Evolutionary conservation across 2,888 invertebrate species (phyloP).

Genomic region (Polyommatus iphigenia): DNA sequence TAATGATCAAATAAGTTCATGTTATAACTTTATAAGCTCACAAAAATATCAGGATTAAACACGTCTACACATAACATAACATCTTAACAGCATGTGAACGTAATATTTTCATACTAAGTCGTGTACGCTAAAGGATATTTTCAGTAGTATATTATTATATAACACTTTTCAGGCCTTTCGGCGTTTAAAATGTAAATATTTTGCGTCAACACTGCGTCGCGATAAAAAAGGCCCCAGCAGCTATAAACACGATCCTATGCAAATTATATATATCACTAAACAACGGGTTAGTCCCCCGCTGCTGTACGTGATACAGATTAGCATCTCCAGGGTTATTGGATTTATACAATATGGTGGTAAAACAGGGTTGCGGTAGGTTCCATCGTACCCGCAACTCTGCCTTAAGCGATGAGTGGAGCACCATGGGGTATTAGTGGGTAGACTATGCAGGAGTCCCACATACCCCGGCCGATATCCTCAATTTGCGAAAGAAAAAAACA

Average conservation of each 20-base stretch:
- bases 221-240: constrained; percentile 18
- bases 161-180: not conserved
- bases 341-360: not conserved
- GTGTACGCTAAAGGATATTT: not conserved
- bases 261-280: constrained; percentile 27
- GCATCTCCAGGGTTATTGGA: not conserved
- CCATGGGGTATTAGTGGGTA: too few species aligned
- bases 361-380: too few species aligned
- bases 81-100: not conserved
- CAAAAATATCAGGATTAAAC: too few species aligned
- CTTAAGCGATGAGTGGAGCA: too few species aligned
- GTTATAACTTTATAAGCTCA: too few species aligned
- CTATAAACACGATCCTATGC: constrained; percentile 26
- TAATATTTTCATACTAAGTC: not conserved
- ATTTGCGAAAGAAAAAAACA: too few species aligned
- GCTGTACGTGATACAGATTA: constrained; percentile 4
- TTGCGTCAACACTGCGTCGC: constrained; percentile 21
- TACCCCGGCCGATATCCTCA: too few species aligned
- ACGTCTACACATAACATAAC: not conserved
- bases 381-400: too few species aligned
- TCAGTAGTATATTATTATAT: not conserved
- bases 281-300: constrained; percentile 11
- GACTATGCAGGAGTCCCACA: too few species aligned
- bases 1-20: too few species aligned
- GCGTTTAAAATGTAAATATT: constrained; percentile 26